Base-by-base conservation (phyloP, 2,888 invertebrate species). In the Lacanobia wlatinum region DNA sequence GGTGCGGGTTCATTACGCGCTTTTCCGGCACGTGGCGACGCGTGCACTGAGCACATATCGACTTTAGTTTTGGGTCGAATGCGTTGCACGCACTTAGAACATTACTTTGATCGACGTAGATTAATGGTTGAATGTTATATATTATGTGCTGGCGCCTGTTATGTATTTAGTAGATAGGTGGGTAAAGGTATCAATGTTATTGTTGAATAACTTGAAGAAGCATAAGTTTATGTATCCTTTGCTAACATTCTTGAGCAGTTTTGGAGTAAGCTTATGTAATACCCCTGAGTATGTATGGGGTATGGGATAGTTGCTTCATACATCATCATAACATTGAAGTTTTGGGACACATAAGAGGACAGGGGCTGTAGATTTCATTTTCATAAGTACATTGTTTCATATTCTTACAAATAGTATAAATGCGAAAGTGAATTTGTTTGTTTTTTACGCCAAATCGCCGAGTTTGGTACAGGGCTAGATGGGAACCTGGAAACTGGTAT, bases 1-100 rank as follows among this genome's bases (percentile, higher is more conserved):
- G 96, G 96, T 96, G 96, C 94, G 93, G 93, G 92, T 93, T 96
- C 95, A 96, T 96, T 96, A 95, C 93, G 92, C 90, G 92, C 91
- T 94, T 93, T 93, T 87, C 92, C 90, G 94, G 80, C 96, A 94
- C 96, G 96, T 93, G 96, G 85, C 95, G 93, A 89, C 94, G 91
- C 93, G 95, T 95, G 95, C 87, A 80, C 82, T 76, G 72, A 76
- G 84, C 86, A 68, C 56, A 71, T 90, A 90, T 89, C 87, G 86
- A 88, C 89, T 89, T 89, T 90, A 90, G 89, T 92, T 86, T 90
- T 90, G 80, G 84, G 88, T 89, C 88, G 88, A 91, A 92, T 91
- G 87, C 89, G 78, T 77, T 87, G 88, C 89, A 89, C 90, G 92
- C 90, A 92, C 89, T 89, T 83, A 82, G 85, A 90, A 87, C 90